Base-by-base conservation (phyloP, 2,888 invertebrate species). In the Eupithecia dodoneata region DNA sequence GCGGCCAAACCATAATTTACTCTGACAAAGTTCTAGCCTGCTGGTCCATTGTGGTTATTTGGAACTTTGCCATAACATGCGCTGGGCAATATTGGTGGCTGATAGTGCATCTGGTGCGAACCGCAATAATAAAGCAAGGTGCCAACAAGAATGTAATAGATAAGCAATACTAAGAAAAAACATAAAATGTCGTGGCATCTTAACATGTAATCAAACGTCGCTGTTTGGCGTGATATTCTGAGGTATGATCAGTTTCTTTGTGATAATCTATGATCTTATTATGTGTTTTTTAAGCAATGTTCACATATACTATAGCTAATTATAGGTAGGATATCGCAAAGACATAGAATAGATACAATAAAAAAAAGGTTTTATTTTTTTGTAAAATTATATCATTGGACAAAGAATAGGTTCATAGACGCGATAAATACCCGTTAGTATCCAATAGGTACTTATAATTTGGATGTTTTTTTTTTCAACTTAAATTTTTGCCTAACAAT, bases 51-150 rank as follows among this genome's bases (percentile, higher is more conserved):
- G 89, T 89, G 81, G 86, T 84, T 83, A 85, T 85, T 91, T 93
- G 93, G 93, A 93, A 90, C 87, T 82, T 81, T 89, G 93, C 93
- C 93, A 93, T 90, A 86, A 86, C 86, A 82, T 79, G 80, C 81
- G 83, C 82, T 83, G 84, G 81, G 83, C 79, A 81, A 87, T 88
- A 84, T 85, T 81, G 82, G 80, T 79, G 76, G 81, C 81, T 84
- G 75, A 83, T 83, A 83, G 77, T 79, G 83, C 82, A 84, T 85
- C 79, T 87, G 84, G 78, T 82, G 78, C 77, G 79, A 81, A 83
- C 80, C 74, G 73, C 65, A 71, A 65, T 73, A 18, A 67, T 71
- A 67, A 77, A 71, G 63, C 70, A 75, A 69, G n/a, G 44, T 30
- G 1, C 30, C 30, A 59, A 49, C 42, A 69, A 67, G 41, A 42